Base-by-base conservation (phyloP, 2,797 vertebrate species). In the Muraenolepis orangiensis region DNA sequence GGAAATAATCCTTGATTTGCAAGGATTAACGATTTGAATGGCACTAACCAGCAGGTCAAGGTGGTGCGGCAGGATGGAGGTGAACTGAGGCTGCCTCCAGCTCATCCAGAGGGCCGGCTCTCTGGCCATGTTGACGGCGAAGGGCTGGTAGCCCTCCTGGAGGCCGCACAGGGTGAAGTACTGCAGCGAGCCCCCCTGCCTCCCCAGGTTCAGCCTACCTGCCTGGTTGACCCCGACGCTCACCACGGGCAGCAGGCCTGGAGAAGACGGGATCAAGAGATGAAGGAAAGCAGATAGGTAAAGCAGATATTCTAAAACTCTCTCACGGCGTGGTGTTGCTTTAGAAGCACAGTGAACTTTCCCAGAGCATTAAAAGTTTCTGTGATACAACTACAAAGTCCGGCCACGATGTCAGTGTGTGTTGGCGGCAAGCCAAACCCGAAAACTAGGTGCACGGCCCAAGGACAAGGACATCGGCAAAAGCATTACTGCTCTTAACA, bases 71-170 rank as follows among this genome's bases (percentile, higher is more conserved):
- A 86, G 90, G 70, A 98, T 94, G 66, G 94, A 93, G 32, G 93
- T 89, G 87, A 98, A 99, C 64, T 95, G 95, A 73, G 97, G 95
- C 30, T 95, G 93, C 70, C 93, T 94, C 92, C 96, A 97, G 90
- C 95, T 98, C 81, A 97, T 92, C 97, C 97, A 99, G 80, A 98
- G 93, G 32, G 94, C 91, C 57, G 96, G 94, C 68, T 96, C 94
- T 90, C 95, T 93, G 82, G 95, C 94, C 85, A 97, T 98, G 84
- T 96, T 95, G 64, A 93, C 90, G n/a, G 96, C 97, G 84, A 98
- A 98, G 10, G 97, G 97, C 76, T 96, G 93, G 74, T 96, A 98
- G 70, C 97, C 96, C 82, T 99, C 97, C 86, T 98, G 97, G 74
- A 94, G 91, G 73, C 97, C 97, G 88, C 95, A 97, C 70, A 95